Evolutionary conservation across 2,888 invertebrate genomes (phyloP).

Genomic region (Anoncus sp.): DNA sequence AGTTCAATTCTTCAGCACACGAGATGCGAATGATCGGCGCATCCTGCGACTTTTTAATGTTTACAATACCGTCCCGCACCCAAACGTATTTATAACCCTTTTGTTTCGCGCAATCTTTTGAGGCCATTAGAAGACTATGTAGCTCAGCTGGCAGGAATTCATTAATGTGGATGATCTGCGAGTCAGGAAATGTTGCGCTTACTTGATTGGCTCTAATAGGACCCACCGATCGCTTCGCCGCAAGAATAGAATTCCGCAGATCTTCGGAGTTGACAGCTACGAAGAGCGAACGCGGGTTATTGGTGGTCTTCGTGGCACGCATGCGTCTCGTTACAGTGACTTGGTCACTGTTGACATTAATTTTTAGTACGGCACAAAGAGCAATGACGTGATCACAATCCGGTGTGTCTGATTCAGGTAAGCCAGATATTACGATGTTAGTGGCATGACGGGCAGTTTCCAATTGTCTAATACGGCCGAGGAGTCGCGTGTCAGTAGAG

Average conservation of each 20-base stretch:
- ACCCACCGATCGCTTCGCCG: not conserved
- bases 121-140: too few species aligned
- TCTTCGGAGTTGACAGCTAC: not conserved
- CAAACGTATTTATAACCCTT: too few species aligned
- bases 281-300: not conserved
- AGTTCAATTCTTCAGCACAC: too few species aligned
- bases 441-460: not conserved
- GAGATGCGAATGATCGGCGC: too few species aligned
- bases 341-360: not conserved
- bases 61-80: too few species aligned
- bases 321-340: constrained; percentile 3
- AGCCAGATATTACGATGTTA: not conserved
- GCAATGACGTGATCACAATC: not conserved
- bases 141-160: too few species aligned
- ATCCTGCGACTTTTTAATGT: too few species aligned
- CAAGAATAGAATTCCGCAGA: not conserved
- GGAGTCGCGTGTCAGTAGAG: not conserved
- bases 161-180: too few species aligned
- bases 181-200: too few species aligned
- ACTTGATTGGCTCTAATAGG: too few species aligned
- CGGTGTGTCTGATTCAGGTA: not conserved
- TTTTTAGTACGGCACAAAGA: not conserved
- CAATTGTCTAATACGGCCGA: not conserved
- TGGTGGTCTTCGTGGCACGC: not conserved
- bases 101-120: too few species aligned